phyloP scores from a whole-genome alignment of 2,888 invertebrate species.

The Limnephilus rhombicus region DNA sequence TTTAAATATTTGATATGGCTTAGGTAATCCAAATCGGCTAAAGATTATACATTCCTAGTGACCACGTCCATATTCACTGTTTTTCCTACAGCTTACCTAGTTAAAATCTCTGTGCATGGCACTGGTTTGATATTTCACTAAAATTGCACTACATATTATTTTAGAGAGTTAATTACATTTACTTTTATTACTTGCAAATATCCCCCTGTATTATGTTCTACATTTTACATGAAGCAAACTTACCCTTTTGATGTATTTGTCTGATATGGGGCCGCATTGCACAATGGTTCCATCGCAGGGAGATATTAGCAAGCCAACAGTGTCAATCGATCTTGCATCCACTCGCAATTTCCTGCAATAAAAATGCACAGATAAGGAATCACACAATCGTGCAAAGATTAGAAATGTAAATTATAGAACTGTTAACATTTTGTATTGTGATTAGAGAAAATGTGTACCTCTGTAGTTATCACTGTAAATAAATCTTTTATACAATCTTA shows the following conservation, averaged over 20 bases:
- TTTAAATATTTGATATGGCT: too few species aligned
- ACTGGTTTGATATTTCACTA: too few species aligned
- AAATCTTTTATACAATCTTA: neutral
- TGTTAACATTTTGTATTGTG: neutral
- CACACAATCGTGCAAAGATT: neutral
- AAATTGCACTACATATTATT: too few species aligned
- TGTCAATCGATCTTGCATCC: conserved; percentile 77
- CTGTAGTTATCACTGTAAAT: neutral
- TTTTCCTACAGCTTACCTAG: too few species aligned
- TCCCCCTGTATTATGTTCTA: neutral
- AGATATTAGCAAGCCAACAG: conserved; percentile 71
- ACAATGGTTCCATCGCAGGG: conserved; percentile 85
- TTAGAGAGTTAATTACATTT: neutral
- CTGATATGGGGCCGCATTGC: conserved; percentile 80
- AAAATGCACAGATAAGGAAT: neutral
- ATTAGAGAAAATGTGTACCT: neutral
- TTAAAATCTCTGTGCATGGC: too few species aligned
- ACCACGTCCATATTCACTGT: too few species aligned
- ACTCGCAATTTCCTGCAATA: conserved; percentile 78
- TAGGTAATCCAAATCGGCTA: too few species aligned
- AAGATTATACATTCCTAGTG: too few species aligned
- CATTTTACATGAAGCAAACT: neutral
- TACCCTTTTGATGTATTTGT: conserved; percentile 78
- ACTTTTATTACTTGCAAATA: neutral
- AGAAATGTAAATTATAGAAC: neutral